These are phyloP conservation scores for Gonioctena quinquepunctata DNA, from an alignment of 1,140 invertebrate species.

Conservation along the genomic window DNA sequence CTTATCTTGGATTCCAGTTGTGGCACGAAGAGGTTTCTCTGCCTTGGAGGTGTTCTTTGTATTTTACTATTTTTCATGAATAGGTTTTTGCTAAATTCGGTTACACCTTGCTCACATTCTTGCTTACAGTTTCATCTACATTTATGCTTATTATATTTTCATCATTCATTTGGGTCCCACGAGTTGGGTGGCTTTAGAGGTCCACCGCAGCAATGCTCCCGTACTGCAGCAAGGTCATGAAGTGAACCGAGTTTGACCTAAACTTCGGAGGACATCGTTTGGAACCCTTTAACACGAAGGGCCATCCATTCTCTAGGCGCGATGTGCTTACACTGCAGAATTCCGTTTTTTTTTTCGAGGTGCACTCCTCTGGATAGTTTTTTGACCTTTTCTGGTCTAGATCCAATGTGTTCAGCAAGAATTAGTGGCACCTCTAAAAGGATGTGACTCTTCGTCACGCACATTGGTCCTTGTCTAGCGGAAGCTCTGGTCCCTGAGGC, in stretches of 20 bases:
- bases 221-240: not conserved
- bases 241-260: too few relatives aligned
- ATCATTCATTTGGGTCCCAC: not conserved
- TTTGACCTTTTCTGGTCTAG: constrained; percentile 5
- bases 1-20: too few relatives aligned
- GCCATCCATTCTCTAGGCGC: too few relatives aligned
- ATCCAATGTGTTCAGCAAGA: not conserved
- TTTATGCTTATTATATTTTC: not conserved
- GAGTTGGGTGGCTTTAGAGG: not conserved
- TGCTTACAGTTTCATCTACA: not conserved
- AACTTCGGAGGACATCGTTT: too few relatives aligned
- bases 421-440: not conserved
- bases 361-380: not conserved
- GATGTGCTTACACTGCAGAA: too few relatives aligned
- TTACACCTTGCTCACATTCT: too few relatives aligned
- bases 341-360: not conserved
- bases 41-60: not conserved
- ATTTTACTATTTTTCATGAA: not conserved
- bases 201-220: not conserved
- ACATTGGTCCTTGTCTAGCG: not conserved
- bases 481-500: not conserved
- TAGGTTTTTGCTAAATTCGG: not conserved
- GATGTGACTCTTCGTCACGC: constrained; percentile 7
- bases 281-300: too few relatives aligned
- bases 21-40: not conserved